Evolutionary conservation across 2,888 invertebrate genomes (phyloP), one percentile per base, ranked within the genome.

Genomic region (Sphaeridia pumilis): DNA sequence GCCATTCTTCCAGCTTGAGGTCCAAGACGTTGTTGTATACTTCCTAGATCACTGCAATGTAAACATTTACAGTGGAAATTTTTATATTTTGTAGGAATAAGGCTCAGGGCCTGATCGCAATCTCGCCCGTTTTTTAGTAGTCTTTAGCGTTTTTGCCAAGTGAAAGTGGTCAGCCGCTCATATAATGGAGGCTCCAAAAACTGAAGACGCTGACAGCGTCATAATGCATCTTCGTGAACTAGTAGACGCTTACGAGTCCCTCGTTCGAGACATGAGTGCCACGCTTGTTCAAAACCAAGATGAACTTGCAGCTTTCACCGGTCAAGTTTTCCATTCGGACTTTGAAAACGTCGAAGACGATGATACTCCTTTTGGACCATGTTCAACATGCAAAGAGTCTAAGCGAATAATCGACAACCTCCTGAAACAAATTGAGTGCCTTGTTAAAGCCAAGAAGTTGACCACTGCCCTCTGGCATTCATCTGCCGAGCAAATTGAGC

Each of bases 201-300:
- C n/a, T n/a, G 38, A 14, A 21, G 52, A 52, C 14, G 17, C 41
- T 2, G 41, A 27, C 4, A 12, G 7, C 17, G 47, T 47, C n/a
- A 48, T 48, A 25, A 17, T 14, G 24, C 25, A 53, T 26, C 21
- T 53, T 20, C 21, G 36, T 3, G 28, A 53, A n/a, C 42, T 58
- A 1, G 28, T 56, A 5, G 24, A 35, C 17, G 44, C 46, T 10
- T 56, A 58, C 27, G 58, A 56, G 34, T 47, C 46, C 17, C 38
- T 58, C 2, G 58, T 58, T 10, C n/a, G 46, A 22, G 58, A 58
- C 27, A 56, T 58, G 54, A 42, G 41, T 21, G n/a, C 2, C 2
- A 49, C 56, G 10, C 36, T 58, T 2, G 34, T 41, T 2, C 26
- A 54, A 27, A 48, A 45, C 20, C 48, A 46, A 34, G 46, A 54